Evolutionary conservation across 1,140 invertebrate species (phyloP).

Genomic region (Magallana angulata): DNA sequence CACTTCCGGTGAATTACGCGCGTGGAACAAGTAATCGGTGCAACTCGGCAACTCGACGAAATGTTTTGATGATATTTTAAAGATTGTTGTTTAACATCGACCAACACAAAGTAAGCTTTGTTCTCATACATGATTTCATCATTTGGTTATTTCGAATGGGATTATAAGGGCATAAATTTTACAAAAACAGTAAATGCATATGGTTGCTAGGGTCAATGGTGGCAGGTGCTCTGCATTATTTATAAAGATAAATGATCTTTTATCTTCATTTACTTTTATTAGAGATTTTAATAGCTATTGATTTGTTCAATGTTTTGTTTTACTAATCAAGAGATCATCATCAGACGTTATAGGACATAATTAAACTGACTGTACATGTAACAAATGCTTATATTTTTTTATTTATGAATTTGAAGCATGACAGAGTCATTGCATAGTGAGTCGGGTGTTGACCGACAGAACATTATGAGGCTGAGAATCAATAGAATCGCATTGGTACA

Average conservation of each 20-base stretch:
- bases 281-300: too few species aligned
- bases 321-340: too few species aligned
- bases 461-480: conserved; percentile 74
- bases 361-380: not conserved
- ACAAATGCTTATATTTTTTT: conserved; percentile 13
- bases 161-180: not conserved
- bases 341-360: too few species aligned
- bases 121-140: not conserved
- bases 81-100: not conserved
- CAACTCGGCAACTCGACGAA: conserved; percentile 6
- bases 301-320: too few species aligned
- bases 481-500: conserved; percentile 77
- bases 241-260: too few species aligned
- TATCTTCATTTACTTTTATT: too few species aligned
- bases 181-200: not conserved
- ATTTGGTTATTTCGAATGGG: not conserved
- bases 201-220: conserved; percentile 7
- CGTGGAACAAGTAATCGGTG: not conserved
- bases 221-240: not conserved
- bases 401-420: conserved; percentile 53
- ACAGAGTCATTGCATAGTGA: conserved; percentile 45
- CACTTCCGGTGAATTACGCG: conserved; percentile 12
- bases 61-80: not conserved
- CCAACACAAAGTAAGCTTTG: not conserved
- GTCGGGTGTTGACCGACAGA: conserved; percentile 71